phyloP scores from a whole-genome alignment of 2,797 vertebrate genomes.

The Mormyrops attenuatus region DNA sequence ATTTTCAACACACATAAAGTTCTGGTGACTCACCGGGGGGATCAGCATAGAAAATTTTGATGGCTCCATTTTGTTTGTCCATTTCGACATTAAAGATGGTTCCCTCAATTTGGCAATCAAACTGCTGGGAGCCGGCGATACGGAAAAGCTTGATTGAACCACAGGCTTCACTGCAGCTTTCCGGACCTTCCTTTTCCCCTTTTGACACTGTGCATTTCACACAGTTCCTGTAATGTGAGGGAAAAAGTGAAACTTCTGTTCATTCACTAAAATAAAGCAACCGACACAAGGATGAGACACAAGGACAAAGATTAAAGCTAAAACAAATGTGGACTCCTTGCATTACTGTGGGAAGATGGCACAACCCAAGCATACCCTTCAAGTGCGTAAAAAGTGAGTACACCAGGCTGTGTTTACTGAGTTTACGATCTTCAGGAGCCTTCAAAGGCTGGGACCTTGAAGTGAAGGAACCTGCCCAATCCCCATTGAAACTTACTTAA shows the following conservation, averaged over 20 bases:
- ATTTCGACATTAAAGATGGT: conserved; percentile 24
- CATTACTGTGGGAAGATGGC: background rate
- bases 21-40: conserved; percentile 33
- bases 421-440: background rate
- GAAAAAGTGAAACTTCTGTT: background rate
- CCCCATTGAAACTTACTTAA: conserved; percentile 47
- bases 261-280: background rate
- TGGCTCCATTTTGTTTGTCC: background rate
- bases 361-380: background rate
- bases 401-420: background rate
- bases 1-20: background rate
- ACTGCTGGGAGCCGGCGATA: conserved; percentile 24
- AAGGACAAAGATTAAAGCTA: background rate
- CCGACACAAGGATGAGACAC: background rate
- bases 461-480: background rate
- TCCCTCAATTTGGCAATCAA: conserved; percentile 1
- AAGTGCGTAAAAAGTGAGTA: background rate
- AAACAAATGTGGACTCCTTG: background rate
- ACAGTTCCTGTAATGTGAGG: conserved; percentile 49
- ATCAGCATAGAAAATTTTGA: conserved; percentile 27
- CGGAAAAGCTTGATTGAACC: background rate
- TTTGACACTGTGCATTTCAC: conserved; percentile 38
- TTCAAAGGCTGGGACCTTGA: background rate
- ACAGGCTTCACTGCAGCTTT: conserved; percentile 44
- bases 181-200: background rate